Conservation (phyloP, 1,140 invertebrate species). For the Neomicropteryx cornuta region DNA sequence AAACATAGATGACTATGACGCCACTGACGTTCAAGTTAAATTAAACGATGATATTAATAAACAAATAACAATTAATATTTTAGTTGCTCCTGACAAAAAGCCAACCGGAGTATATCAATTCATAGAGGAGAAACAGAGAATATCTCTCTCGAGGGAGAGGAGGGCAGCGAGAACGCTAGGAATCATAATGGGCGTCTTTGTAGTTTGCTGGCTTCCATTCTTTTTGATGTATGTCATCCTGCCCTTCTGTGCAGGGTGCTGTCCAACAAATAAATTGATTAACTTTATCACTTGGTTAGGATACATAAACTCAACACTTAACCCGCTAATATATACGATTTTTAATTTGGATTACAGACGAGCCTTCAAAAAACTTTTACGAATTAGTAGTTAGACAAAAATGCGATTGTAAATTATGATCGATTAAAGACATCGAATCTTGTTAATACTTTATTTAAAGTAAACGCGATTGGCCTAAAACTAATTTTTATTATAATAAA, state of each 20-base stretch:
- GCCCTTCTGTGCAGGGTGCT: constrained; percentile 65
- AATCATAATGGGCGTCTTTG: constrained; percentile 86
- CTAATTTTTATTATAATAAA: no score
- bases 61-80: constrained; percentile 12
- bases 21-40: constrained; percentile 16
- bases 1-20: constrained; percentile 18
- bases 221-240: constrained; percentile 86
- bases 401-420: no score
- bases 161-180: constrained; percentile 80
- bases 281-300: constrained; percentile 93
- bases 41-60: constrained; percentile 12
- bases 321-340: constrained; percentile 91
- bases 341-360: constrained; percentile 89
- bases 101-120: constrained; percentile 58
- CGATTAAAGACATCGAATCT: no score
- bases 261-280: constrained; percentile 58
- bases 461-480: no score
- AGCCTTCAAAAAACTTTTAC: constrained; percentile 74
- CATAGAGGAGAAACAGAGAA: constrained; percentile 83
- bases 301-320: constrained; percentile 89
- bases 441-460: no score
- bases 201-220: constrained; percentile 91
- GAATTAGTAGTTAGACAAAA: constrained; percentile 32
- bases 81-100: constrained; percentile 5
- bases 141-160: constrained; percentile 79